These are phyloP conservation scores for Mesorhabditis belari DNA, from an alignment of 2,888 invertebrate genomes.

Conservation along the genomic window DNA sequence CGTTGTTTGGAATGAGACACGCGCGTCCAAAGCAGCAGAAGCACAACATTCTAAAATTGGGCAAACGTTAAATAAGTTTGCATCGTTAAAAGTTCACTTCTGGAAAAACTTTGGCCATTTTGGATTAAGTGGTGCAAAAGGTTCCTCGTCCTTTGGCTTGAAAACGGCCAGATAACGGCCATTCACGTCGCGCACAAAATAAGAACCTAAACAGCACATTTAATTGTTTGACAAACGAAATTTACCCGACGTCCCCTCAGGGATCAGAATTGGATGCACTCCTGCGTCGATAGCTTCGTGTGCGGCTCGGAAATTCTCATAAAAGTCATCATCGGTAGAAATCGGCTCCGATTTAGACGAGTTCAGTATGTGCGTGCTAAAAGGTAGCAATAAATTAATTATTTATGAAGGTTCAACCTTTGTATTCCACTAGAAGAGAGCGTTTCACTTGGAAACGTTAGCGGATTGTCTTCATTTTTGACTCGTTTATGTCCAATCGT, in stretches of 20 bases:
- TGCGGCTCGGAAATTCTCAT: constrained; percentile 21
- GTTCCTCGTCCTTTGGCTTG: constrained; percentile 99
- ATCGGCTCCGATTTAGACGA: neutral
- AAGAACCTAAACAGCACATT: constrained; percentile 68
- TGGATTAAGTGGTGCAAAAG: constrained; percentile 91
- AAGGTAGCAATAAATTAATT: no score
- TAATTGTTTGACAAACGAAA: neutral
- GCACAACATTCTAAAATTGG: constrained; percentile 49
- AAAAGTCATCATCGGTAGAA: constrained; percentile 19
- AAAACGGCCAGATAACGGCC: constrained; percentile 79
- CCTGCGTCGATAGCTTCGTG: constrained; percentile 37
- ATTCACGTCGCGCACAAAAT: constrained; percentile 86
- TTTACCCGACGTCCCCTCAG: constrained; percentile 37
- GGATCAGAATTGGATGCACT: constrained; percentile 36
- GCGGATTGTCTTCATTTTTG: neutral
- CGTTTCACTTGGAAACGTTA: neutral
- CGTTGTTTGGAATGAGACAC: constrained; percentile 91
- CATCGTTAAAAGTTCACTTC: constrained; percentile 29
- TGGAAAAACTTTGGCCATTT: constrained; percentile 99
- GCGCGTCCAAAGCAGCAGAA: constrained; percentile 96
- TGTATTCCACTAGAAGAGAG: neutral
- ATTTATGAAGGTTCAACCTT: no score
- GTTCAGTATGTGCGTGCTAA: neutral
- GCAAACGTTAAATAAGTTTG: no score
- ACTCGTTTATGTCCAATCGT: neutral